Evolutionary conservation across 1,140 invertebrate genomes (phyloP).

Genomic region (Caerostris extrusa): DNA sequence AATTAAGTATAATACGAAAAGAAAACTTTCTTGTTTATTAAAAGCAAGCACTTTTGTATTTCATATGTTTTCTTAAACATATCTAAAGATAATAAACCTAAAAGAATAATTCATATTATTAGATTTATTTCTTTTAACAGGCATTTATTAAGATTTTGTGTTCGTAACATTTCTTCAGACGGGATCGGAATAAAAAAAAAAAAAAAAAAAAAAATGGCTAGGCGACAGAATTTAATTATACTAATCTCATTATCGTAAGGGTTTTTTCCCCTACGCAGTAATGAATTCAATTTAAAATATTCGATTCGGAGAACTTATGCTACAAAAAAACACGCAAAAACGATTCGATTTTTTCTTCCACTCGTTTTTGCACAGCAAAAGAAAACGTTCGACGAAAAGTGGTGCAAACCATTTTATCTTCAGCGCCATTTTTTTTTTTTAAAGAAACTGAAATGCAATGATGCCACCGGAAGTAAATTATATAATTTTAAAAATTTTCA

Average conservation of each 20-base stretch:
- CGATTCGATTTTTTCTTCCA: not conserved
- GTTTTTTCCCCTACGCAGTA: not conserved
- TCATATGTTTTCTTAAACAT: constrained; percentile 40
- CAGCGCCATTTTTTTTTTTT: no score
- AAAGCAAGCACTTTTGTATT: not conserved
- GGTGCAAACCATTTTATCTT: not conserved
- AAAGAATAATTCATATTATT: constrained; percentile 41
- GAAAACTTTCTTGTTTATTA: not conserved
- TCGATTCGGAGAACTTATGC: not conserved
- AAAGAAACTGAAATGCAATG: no score
- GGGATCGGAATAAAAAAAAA: not conserved
- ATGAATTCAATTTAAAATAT: constrained; percentile 58
- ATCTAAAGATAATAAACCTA: constrained; percentile 48
- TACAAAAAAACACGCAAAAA: constrained; percentile 9
- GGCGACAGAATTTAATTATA: constrained; percentile 27
- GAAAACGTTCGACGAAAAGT: not conserved
- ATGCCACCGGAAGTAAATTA: no score
- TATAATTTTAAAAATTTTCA: no score
- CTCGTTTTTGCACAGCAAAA: no score
- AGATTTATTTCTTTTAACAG: constrained; percentile 11
- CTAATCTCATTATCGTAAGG: constrained; percentile 39
- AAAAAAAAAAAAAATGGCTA: not conserved
- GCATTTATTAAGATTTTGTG: not conserved
- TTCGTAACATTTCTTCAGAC: not conserved
- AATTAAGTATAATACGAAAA: not conserved